These are phyloP conservation scores for Tridacna crocea DNA, from an alignment of 2,888 invertebrate species.

Conservation along the genomic window DNA sequence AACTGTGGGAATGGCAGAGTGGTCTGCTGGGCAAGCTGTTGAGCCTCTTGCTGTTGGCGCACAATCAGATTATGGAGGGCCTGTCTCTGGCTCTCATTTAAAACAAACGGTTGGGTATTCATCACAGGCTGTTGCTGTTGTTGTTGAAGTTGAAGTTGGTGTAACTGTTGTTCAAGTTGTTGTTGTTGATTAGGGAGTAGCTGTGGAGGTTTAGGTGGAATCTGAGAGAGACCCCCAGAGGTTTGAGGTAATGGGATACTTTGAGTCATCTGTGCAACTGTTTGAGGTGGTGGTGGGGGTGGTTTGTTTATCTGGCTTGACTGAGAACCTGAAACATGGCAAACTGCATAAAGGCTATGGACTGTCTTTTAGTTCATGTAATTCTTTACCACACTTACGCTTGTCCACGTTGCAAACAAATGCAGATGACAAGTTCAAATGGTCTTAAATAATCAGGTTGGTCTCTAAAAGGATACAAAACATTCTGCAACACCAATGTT, in stretches of 20 bases:
- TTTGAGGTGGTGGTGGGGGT: conserved; percentile 31
- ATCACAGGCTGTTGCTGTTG: conserved; percentile 53
- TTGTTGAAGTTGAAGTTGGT: conserved; percentile 64
- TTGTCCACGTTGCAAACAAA: too few species aligned
- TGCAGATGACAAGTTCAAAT: too few species aligned
- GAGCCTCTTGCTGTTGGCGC: conserved; percentile 68
- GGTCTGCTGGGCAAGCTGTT: conserved; percentile 68
- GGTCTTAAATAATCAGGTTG: too few species aligned
- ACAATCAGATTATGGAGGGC: conserved; percentile 68
- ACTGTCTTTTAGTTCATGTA: too few species aligned
- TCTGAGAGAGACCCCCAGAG: conserved; percentile 30
- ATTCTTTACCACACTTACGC: too few species aligned
- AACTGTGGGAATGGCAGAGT: conserved; percentile 71
- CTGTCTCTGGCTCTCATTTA: conserved; percentile 63
- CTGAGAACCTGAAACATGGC: conserved; percentile 46
- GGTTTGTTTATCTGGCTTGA: conserved; percentile 52
- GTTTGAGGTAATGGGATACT: conserved; percentile 59
- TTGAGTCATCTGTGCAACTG: conserved; percentile 43
- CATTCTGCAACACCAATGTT: too few species aligned
- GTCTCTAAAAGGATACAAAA: too few species aligned
- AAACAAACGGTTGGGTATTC: conserved; percentile 52
- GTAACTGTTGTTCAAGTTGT: conserved; percentile 81
- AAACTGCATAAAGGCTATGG: background rate
- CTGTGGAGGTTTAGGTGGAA: conserved; percentile 52
- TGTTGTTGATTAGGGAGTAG: conserved; percentile 82